These are phyloP conservation scores for Philopedon plagiatum DNA, from an alignment of 2,888 invertebrate species.

Conservation along the genomic window DNA sequence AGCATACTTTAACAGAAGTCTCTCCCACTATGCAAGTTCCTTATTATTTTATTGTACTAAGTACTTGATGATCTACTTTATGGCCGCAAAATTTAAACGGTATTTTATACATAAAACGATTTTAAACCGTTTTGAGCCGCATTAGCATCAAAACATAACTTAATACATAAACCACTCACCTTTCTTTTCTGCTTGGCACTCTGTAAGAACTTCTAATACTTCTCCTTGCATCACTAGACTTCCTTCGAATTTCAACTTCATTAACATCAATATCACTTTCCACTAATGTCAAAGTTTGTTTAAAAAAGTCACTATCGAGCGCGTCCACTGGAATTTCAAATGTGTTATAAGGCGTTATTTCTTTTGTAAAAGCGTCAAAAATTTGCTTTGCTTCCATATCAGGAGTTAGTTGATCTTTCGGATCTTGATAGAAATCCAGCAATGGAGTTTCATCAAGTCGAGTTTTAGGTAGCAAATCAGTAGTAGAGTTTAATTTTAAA, in stretches of 20 bases:
- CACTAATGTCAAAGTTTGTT: conserved; percentile 50
- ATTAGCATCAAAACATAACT: background rate
- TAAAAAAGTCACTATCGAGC: conserved; percentile 57
- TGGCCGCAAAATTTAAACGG: too few relatives aligned
- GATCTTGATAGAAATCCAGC: conserved; percentile 27
- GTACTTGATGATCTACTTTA: too few relatives aligned
- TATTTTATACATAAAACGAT: too few relatives aligned
- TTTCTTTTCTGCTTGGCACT: conserved; percentile 29
- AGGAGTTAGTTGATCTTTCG: conserved; percentile 50
- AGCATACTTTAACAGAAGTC: too few relatives aligned
- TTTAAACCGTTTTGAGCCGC: too few relatives aligned
- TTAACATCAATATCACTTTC: conserved; percentile 12
- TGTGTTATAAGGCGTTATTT: conserved; percentile 56
- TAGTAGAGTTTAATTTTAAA: background rate
- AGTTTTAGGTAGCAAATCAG: background rate
- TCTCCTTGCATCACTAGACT: conserved; percentile 10
- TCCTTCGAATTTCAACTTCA: conserved; percentile 13
- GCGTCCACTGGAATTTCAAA: conserved; percentile 55
- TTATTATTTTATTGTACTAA: too few relatives aligned
- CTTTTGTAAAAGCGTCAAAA: conserved; percentile 55
- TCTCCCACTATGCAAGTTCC: too few relatives aligned
- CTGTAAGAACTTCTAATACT: conserved; percentile 27
- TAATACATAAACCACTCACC: conserved; percentile 29
- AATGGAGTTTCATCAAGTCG: conserved; percentile 7
- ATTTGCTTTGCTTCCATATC: conserved; percentile 57